Evolutionary conservation across 2,797 vertebrate genomes (phyloP).

Genomic region (Parauchenoglanis punctatus): DNA sequence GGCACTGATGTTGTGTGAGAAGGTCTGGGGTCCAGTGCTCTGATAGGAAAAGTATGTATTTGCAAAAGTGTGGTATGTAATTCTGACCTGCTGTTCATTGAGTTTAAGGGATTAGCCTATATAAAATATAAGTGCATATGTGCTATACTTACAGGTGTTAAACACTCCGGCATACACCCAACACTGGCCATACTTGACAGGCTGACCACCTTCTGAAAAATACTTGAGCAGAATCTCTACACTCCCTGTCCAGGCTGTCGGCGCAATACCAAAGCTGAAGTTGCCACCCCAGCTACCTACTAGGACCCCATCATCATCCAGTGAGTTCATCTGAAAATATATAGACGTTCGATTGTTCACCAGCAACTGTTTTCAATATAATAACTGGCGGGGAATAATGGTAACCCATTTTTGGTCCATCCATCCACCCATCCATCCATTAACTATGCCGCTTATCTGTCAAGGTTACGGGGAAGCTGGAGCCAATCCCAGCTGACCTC

Average conservation of each 20-base stretch:
- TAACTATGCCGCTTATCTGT: no score
- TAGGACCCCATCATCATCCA: conserved; percentile 85
- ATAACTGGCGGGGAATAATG: neutral
- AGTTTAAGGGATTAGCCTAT: neutral
- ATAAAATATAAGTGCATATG: neutral
- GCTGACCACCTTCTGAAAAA: conserved; percentile 54
- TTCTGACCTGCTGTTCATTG: neutral
- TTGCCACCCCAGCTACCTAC: conserved; percentile 84
- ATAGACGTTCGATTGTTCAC: conserved; percentile 1
- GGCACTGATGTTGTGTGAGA: no score
- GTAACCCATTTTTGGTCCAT: neutral
- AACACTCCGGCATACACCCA: conserved; percentile 94
- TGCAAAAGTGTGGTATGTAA: no score
- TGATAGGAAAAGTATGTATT: neutral
- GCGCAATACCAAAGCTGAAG: conserved; percentile 76
- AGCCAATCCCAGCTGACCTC: no score
- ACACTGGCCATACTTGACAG: conserved; percentile 86
- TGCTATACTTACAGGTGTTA: conserved; percentile 85
- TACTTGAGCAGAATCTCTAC: conserved; percentile 83
- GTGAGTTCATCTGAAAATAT: conserved; percentile 81
- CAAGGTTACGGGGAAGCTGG: no score
- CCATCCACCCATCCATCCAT: no score
- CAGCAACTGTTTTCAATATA: neutral
- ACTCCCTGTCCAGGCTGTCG: conserved; percentile 89
- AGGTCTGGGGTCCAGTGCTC: no score